Evolutionary conservation across 2,888 invertebrate species (phyloP), one percentile per base, ranked within the genome.

Genomic region (Cryptus armator): DNA sequence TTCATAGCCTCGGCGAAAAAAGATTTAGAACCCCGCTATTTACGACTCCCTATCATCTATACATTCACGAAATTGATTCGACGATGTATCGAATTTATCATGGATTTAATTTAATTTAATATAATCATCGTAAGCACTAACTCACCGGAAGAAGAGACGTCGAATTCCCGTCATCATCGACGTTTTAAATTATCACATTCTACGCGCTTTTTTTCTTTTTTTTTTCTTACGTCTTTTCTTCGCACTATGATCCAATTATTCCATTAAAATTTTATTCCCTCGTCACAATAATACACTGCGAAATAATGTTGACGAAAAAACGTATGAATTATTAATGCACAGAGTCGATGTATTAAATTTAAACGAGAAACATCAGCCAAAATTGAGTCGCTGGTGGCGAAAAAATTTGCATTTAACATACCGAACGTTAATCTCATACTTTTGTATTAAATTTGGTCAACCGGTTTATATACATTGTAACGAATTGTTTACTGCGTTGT

Each of bases 111-210:
- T 32, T 6, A 62, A 62, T 62, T 62, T 62, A 14, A 14, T 62
- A n/a, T 14, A 29, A n/a, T 48, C n/a, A 14, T 48, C n/a, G 48
- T 48, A 48, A 62, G 29, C 32, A 62, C 3, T 24, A 53, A 85
- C 85, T 85, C 62, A 85, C 85, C 85, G 74, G 51, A 85, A 71
- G 56, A 85, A 82, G 37, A 85, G 67, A 82, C 85, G 85, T 79
- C 85, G 85, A 56, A 85, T 85, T 66, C 70, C 82, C 71, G 82
- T 71, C 85, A 85, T 85, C 51, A 66, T 79, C 51, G 51, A 59
- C 32, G 59, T 59, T 48, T 32, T 7, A 4, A 70, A 48, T 67
- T 43, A 51, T 85, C 79, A 82, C 85, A 85, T 85, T 70, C 75
- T 75, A 71, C 48, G 16, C 24, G 14, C 9, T 16, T 0, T 29